Evolutionary conservation across 1,140 invertebrate genomes (phyloP).

Genomic region (Pseudomyrmex flavicornis): DNA sequence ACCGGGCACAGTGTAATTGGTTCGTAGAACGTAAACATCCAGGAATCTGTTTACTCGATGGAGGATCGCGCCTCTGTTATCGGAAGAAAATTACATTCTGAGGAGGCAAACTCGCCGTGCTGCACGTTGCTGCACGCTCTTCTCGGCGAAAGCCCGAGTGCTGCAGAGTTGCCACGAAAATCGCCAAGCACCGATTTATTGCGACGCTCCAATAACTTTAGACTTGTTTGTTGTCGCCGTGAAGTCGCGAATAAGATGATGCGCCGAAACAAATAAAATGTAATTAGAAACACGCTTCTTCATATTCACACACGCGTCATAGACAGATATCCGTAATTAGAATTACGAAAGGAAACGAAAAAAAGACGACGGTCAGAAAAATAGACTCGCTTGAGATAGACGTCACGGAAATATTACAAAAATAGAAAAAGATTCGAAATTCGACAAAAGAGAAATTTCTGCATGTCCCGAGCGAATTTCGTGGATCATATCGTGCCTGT

Average conservation of each 20-base stretch:
- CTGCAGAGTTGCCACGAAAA: conserved; percentile 2
- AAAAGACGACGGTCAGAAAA: too few relatives aligned
- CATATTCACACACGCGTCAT: neutral
- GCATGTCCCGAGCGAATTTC: conserved; percentile 17
- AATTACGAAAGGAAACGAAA: neutral
- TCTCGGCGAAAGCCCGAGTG: conserved; percentile 18
- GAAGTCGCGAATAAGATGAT: neutral
- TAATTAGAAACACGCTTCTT: neutral
- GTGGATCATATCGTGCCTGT: neutral
- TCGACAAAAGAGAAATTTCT: neutral
- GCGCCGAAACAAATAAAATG: neutral
- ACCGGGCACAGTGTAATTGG: conserved; percentile 49
- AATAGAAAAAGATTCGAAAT: conserved; percentile 11
- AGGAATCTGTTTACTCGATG: conserved; percentile 60
- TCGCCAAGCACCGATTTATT: neutral
- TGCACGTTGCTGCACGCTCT: conserved; percentile 21
- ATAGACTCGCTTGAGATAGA: too few relatives aligned
- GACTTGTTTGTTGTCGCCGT: neutral
- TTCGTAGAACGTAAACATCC: conserved; percentile 55
- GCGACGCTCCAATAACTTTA: neutral
- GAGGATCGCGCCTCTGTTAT: conserved; percentile 52
- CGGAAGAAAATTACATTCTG: conserved; percentile 62
- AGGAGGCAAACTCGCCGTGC: conserved; percentile 3
- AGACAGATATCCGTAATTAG: neutral
- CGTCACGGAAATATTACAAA: neutral